phyloP scores from a whole-genome alignment of 2,888 invertebrate species.

The Cantharis rustica region DNA sequence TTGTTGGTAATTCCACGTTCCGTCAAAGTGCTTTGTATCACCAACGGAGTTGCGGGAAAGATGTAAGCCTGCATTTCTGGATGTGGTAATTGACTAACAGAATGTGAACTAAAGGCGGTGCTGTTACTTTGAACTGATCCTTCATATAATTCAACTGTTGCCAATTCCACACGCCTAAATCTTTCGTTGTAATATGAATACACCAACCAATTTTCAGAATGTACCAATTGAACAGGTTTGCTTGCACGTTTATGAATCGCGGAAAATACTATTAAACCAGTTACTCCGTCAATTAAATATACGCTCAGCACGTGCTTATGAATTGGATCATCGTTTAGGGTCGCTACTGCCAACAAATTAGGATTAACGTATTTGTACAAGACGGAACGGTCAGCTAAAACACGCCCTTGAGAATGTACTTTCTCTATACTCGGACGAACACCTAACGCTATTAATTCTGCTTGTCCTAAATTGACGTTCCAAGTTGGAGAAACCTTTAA shows the following conservation, averaged over 20 bases:
- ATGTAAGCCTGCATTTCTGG: constrained; percentile 88
- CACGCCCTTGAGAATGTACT: constrained; percentile 94
- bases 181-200: constrained; percentile 95
- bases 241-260: constrained; percentile 83
- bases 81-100: constrained; percentile 72
- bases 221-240: constrained; percentile 85
- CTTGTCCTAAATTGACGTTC: constrained; percentile 70
- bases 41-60: constrained; percentile 76
- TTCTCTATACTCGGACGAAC: constrained; percentile 71
- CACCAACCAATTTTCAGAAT: constrained; percentile 96
- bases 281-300: constrained; percentile 88
- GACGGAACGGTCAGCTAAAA: constrained; percentile 93
- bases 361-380: constrained; percentile 99
- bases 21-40: constrained; percentile 87
- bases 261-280: constrained; percentile 84
- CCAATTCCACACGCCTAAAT: constrained; percentile 88
- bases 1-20: constrained; percentile 78
- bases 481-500: constrained; percentile 65
- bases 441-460: constrained; percentile 66
- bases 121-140: constrained; percentile 85
- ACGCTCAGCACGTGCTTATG: constrained; percentile 85
- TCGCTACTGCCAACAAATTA: constrained; percentile 87
- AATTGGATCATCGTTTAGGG: constrained; percentile 73
- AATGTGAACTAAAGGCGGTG: constrained; percentile 85
- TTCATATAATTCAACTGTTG: constrained; percentile 93